Evolutionary conservation across 1,140 invertebrate species (phyloP).

Genomic region (Mizuhopecten yessoensis): DNA sequence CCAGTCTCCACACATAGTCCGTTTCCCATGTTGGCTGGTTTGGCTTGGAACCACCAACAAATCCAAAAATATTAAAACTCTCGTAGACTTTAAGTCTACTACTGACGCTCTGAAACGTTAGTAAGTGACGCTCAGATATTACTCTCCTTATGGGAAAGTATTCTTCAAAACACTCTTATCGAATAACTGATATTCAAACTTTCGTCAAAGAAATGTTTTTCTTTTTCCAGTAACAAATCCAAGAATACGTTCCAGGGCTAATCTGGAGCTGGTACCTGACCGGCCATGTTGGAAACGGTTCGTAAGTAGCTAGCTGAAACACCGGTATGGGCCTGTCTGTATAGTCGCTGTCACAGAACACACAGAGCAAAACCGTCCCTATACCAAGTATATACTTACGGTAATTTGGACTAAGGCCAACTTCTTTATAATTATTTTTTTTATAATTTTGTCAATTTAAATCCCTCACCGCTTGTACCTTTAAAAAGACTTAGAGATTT

Average conservation of each 20-base stretch:
- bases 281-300: slow-evolving; percentile 11
- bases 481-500: slow-evolving; percentile 14
- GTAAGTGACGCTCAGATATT: not conserved
- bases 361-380: not conserved
- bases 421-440: slow-evolving; percentile 26
- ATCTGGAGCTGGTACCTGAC: not conserved
- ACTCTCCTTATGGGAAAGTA: not conserved
- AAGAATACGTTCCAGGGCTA: not conserved
- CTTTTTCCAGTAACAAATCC: not conserved
- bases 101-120: not conserved
- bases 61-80: slow-evolving; percentile 35
- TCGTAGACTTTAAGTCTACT: not conserved
- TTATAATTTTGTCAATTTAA: slow-evolving; percentile 20
- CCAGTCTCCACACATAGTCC: slow-evolving; percentile 64
- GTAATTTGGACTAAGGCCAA: not conserved
- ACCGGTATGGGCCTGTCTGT: not conserved
- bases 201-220: too few relatives aligned
- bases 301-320: not conserved
- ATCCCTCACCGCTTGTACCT: not conserved
- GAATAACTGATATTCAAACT: too few relatives aligned
- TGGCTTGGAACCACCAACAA: slow-evolving; percentile 37
- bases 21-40: slow-evolving; percentile 58
- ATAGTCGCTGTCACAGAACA: not conserved
- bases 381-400: slow-evolving; percentile 9
- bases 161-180: not conserved